Conservation (phyloP, 2,797 vertebrate genomes). For the Tokudaia muenninki region DNA sequence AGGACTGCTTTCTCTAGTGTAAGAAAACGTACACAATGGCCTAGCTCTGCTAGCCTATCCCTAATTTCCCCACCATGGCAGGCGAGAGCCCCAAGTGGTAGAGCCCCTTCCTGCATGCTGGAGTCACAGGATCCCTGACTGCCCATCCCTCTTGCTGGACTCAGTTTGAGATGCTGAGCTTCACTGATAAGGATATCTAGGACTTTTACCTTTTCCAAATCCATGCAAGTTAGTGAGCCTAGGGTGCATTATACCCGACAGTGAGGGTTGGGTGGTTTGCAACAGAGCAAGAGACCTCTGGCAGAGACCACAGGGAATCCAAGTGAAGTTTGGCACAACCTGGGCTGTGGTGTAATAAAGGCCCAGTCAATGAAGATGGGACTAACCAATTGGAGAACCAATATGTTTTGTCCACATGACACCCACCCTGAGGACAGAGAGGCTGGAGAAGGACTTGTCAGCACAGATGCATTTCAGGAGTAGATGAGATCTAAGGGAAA, state of each 20-base stretch:
- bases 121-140: constrained; percentile 8
- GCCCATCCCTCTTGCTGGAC: background rate
- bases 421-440: constrained; percentile 95
- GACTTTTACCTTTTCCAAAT: background rate
- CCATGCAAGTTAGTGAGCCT: background rate
- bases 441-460: constrained; percentile 88
- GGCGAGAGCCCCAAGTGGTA: background rate
- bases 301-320: constrained; percentile 84
- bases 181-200: background rate
- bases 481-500: constrained; percentile 93
- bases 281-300: constrained; percentile 55
- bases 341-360: constrained; percentile 96
- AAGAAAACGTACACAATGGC: background rate
- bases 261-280: background rate
- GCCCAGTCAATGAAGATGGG: constrained; percentile 93
- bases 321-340: constrained; percentile 97
- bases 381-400: constrained; percentile 95
- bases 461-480: constrained; percentile 93
- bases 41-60: background rate
- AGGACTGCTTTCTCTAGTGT: background rate
- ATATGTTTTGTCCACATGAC: constrained; percentile 95
- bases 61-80: background rate
- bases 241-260: background rate
- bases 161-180: background rate
- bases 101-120: background rate